phyloP scores from a whole-genome alignment of 1,140 invertebrate species.

The Meteorus sp. region DNA sequence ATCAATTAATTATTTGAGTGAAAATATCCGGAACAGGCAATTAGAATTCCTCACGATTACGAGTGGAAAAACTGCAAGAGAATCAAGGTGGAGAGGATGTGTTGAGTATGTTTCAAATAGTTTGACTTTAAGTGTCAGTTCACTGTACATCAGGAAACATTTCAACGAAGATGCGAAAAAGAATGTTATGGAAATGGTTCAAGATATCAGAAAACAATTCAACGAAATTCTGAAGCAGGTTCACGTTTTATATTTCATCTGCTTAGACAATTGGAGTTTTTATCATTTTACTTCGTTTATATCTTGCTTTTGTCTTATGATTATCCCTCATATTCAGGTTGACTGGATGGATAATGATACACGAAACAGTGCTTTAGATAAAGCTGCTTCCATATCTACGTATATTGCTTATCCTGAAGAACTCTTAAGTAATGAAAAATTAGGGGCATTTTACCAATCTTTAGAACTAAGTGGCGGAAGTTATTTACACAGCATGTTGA shows the following conservation, averaged over 20 bases:
- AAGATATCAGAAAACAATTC: constrained; percentile 63
- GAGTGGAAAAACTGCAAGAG: constrained; percentile 72
- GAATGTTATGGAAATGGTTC: too few relatives aligned
- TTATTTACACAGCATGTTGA: constrained; percentile 74
- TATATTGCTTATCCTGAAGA: constrained; percentile 67
- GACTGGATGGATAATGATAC: constrained; percentile 75
- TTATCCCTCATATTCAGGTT: constrained; percentile 40
- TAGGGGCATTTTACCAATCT: constrained; percentile 73
- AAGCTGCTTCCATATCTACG: constrained; percentile 60
- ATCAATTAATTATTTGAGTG: constrained; percentile 74
- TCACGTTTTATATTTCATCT: too few relatives aligned
- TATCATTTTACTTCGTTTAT: neutral
- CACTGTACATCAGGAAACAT: constrained; percentile 63
- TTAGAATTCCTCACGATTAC: constrained; percentile 73
- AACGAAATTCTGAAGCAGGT: constrained; percentile 58
- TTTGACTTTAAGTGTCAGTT: constrained; percentile 69
- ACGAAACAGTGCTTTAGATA: constrained; percentile 60
- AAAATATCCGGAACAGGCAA: constrained; percentile 70
- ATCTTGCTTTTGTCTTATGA: neutral
- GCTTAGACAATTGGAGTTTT: constrained; percentile 50
- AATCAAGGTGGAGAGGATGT: constrained; percentile 84
- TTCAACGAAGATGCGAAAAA: constrained; percentile 60
- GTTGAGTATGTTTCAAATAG: constrained; percentile 71
- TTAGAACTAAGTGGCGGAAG: constrained; percentile 69
- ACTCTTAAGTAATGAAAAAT: constrained; percentile 70